A percentile compares a stretch with the other conserved stretches of the same genome.
Conservation (phyloP, 2,113 vertebrate species). For the Nothobranchius kuhntae region DNA sequence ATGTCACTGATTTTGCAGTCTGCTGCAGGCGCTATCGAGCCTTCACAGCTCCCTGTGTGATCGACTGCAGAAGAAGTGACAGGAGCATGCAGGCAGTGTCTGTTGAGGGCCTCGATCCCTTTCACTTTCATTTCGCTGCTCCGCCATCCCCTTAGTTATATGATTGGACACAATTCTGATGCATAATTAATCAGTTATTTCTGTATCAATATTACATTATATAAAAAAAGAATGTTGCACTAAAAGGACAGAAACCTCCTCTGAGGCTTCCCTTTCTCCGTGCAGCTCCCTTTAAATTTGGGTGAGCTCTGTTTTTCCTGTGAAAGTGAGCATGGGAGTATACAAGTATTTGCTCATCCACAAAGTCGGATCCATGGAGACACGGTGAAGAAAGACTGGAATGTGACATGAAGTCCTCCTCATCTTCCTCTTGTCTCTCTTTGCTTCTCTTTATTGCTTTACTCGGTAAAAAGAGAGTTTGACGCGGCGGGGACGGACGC, state of each 20-base stretch:
- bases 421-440: conserved; percentile 24
- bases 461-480: neutral
- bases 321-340: conserved; percentile 31
- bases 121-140: conserved; percentile 19
- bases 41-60: conserved; percentile 33
- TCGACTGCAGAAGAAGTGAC: conserved; percentile 50
- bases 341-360: conserved; percentile 60
- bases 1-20: conserved; percentile 36
- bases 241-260: conserved; percentile 41
- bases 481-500: conserved; percentile 3
- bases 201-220: conserved; percentile 67
- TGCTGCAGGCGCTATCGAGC: conserved; percentile 28
- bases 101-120: conserved; percentile 16
- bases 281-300: conserved; percentile 5
- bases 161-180: conserved; percentile 65
- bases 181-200: conserved; percentile 66
- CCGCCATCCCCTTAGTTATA: conserved; percentile 47
- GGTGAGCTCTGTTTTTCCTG: conserved; percentile 22
- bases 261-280: neutral
- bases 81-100: conserved; percentile 33
- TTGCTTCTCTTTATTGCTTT: conserved; percentile 44
- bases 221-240: conserved; percentile 55
- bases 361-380: conserved; percentile 69
- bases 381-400: conserved; percentile 70
- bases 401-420: conserved; percentile 67